A percentile compares a stretch with the other conserved stretches of the same genome.
Evolutionary conservation across 2,888 invertebrate genomes (phyloP).

Genomic region (Dysmachus trigonus): DNA sequence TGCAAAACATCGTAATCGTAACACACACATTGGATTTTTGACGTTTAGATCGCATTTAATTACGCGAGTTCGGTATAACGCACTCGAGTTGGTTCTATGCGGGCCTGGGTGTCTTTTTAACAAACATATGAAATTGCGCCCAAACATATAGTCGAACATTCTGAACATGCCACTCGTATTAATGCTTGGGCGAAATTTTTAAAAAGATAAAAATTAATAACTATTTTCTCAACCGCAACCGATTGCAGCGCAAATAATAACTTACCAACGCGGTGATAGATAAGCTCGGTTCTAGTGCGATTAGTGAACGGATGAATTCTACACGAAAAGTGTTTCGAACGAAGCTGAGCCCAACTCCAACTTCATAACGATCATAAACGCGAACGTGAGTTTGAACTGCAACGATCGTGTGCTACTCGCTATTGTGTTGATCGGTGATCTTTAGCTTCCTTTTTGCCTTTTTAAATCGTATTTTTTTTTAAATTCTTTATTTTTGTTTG

Average conservation of each 20-base stretch:
- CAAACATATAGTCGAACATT: not conserved
- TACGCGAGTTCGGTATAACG: not conserved
- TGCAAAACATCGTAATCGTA: slow-evolving; percentile 56
- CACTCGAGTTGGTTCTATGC: not conserved
- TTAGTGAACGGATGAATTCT: slow-evolving; percentile 29
- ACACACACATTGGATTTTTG: slow-evolving; percentile 20
- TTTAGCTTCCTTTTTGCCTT: not conserved
- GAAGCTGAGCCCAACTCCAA: not conserved
- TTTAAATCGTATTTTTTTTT: not conserved
- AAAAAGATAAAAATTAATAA: not conserved
- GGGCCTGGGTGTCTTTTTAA: not conserved
- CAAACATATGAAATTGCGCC: not conserved
- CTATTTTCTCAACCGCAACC: not conserved
- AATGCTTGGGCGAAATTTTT: not conserved
- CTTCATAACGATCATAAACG: not conserved
- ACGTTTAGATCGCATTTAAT: slow-evolving; percentile 33
- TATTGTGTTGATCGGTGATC: slow-evolving; percentile 8
- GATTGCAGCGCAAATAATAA: not conserved
- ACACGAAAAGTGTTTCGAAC: not conserved
- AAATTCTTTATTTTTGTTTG: not conserved
- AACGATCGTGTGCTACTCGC: slow-evolving; percentile 2
- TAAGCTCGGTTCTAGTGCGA: not conserved
- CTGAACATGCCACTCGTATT: not conserved
- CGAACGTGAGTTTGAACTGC: slow-evolving; percentile 10
- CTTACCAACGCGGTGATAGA: not conserved